phyloP scores from a whole-genome alignment of 30 jellyfish, hydroid and myxozoan species.

The Aurelia sp. region DNA sequence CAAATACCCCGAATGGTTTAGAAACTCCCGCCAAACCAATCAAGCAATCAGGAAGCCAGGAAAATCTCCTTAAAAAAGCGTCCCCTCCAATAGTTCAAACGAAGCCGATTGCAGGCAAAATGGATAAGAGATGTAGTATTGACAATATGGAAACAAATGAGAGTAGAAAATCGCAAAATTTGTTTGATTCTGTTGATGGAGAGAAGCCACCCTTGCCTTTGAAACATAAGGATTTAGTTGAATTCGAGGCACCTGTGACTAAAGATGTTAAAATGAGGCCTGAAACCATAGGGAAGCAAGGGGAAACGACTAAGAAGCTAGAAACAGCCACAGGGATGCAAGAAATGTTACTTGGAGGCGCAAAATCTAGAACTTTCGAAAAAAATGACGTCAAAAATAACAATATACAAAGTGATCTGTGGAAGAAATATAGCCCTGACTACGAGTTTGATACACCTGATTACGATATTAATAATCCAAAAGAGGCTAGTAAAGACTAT shows the following conservation, averaged over 20 bases:
- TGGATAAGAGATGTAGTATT: background rate
- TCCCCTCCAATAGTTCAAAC: background rate
- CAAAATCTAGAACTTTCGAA: conserved; percentile 25
- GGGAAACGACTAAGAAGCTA: too few species aligned
- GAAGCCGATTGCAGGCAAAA: too few species aligned
- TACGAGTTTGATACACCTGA: background rate
- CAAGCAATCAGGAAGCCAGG: background rate
- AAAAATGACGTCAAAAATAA: background rate
- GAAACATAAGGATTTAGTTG: conserved; percentile 27
- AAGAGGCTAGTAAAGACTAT: background rate
- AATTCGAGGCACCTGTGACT: conserved; percentile 10
- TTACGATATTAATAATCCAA: background rate
- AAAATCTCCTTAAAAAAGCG: background rate
- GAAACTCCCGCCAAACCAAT: conserved; percentile 1
- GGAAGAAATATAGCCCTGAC: conserved; percentile 11
- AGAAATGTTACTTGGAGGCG: background rate
- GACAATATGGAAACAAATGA: background rate
- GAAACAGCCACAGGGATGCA: background rate
- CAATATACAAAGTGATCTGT: background rate
- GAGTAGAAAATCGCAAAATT: background rate
- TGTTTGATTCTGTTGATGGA: conserved; percentile 1
- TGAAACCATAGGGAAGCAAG: background rate
- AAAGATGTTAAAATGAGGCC: background rate
- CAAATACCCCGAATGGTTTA: background rate
- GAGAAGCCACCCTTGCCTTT: conserved; percentile 31